Base-by-base conservation (phyloP, 2,113 vertebrate genomes). In the Alectura lathami region DNA sequence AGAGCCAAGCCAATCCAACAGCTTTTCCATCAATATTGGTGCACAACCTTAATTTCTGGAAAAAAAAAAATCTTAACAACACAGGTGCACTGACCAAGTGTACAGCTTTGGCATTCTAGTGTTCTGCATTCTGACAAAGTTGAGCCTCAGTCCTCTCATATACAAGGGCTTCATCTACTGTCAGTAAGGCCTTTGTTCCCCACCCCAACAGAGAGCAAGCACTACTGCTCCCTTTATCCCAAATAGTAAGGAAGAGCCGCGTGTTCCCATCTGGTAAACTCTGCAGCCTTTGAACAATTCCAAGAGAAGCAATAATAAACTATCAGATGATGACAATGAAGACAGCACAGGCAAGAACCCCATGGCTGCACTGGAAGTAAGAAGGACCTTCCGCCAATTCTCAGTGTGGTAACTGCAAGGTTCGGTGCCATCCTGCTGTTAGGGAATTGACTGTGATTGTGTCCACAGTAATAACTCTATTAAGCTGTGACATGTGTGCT, bases 391-490 rank as follows among this genome's bases (percentile, higher is more conserved):
- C 74, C 54, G 62, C 56, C 54, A 21, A 9, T 67, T 81, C 43
- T 86, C 60, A 64, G 56, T 64, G 60, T 2, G 14, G 20, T 8
- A 43, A 60, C 16, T 16, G 9, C 77, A 68, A 67, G 34, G 47
- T 21, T 53, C 36, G 42, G 42, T 63, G 34, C 70, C 76, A 74
- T n/a, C 64, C 82, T 87, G n/a, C 50, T 83, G 20, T 40, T 38
- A 51, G 0, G 2, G 42, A 64, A 81, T 30, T 8, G 54, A 66
- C 50, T 36, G 43, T 11, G 26, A 24, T 30, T 75, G 13, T 1
- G 1, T 6, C 2, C 0, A 7, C 4, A 3, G 32, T 8, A 76
- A 54, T 11, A 77, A 2, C 76, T 26, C 34, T 11, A 4, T 56
- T 51, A 87, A 87, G 20, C 24, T 45, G 43, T 42, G 57, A 21